Evolutionary conservation across 2,888 invertebrate species (phyloP).

Genomic region (Aphidoletes aphidimyza): DNA sequence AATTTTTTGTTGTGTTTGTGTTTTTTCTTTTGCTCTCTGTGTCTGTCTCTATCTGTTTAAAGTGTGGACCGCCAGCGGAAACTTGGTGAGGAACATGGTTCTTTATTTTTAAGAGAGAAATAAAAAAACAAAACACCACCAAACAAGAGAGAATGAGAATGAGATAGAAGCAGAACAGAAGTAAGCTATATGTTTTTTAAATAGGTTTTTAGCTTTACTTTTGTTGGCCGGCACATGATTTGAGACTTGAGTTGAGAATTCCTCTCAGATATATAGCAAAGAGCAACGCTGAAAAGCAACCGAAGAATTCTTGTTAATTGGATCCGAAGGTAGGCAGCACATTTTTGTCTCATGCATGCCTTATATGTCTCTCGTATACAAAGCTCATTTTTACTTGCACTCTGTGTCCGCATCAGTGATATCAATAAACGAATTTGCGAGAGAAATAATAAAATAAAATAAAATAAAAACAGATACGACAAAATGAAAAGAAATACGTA

Average conservation of each 20-base stretch:
- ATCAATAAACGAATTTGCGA: not conserved
- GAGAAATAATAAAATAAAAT: not conserved
- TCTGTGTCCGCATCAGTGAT: too few species aligned
- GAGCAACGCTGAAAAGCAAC: not conserved
- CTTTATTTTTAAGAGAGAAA: not conserved
- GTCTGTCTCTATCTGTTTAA: not conserved
- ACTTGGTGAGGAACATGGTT: not conserved
- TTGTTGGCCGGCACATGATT: not conserved
- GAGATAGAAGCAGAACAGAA: not conserved
- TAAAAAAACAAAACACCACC: not conserved
- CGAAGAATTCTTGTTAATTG: slow-evolving; percentile 34
- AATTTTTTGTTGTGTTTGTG: not conserved
- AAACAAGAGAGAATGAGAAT: too few species aligned
- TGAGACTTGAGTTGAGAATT: not conserved
- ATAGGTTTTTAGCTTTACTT: not conserved
- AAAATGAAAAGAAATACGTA: not conserved
- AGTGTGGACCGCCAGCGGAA: not conserved
- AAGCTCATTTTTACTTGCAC: not conserved
- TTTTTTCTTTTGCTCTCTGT: too few species aligned
- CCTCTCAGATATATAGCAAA: not conserved
- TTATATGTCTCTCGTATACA: not conserved
- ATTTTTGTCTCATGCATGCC: not conserved
- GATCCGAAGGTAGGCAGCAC: not conserved
- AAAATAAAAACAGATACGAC: not conserved
- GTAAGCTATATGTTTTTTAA: not conserved